Evolutionary conservation across 2,888 invertebrate species (phyloP).

Genomic region (Metacarcinus magister): DNA sequence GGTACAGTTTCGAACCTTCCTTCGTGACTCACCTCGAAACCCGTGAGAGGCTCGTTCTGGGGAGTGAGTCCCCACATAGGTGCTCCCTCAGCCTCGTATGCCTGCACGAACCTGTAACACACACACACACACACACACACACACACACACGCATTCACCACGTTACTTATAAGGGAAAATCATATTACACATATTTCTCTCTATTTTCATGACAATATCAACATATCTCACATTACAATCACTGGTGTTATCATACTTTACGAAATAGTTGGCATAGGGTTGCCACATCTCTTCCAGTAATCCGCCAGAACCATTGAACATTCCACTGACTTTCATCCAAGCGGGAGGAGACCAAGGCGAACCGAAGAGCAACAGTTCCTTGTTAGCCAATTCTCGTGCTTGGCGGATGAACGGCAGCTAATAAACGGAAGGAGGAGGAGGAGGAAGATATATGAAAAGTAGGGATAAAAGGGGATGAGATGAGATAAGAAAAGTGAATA

Average conservation of each 20-base stretch:
- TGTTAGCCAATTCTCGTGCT: constrained; percentile 82
- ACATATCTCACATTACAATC: not conserved
- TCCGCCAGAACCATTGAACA: constrained; percentile 86
- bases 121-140: constrained; percentile 37
- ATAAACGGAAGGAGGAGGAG: not conserved
- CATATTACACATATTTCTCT: not conserved
- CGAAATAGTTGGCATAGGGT: constrained; percentile 92
- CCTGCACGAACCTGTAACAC: constrained; percentile 75
- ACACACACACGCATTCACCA: not conserved
- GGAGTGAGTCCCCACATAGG: constrained; percentile 92
- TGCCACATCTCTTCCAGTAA: constrained; percentile 88
- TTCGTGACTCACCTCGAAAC: constrained; percentile 84
- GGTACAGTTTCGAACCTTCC: not conserved
- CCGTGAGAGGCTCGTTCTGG: constrained; percentile 93
- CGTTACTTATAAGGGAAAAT: not conserved
- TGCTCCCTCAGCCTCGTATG: constrained; percentile 83
- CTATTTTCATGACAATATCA: not conserved
- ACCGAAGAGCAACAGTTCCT: constrained; percentile 85
- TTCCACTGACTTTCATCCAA: constrained; percentile 87
- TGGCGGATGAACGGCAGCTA: constrained; percentile 54
- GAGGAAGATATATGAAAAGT: not conserved
- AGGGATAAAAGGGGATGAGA: not conserved
- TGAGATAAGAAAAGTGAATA: no score
- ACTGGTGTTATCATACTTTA: constrained; percentile 87
- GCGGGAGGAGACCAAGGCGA: constrained; percentile 87